A percentile compares a stretch with the other conserved stretches of the same genome.
phyloP scores from a whole-genome alignment of 2,888 invertebrate genomes.

The Cataglyphis albicans region DNA sequence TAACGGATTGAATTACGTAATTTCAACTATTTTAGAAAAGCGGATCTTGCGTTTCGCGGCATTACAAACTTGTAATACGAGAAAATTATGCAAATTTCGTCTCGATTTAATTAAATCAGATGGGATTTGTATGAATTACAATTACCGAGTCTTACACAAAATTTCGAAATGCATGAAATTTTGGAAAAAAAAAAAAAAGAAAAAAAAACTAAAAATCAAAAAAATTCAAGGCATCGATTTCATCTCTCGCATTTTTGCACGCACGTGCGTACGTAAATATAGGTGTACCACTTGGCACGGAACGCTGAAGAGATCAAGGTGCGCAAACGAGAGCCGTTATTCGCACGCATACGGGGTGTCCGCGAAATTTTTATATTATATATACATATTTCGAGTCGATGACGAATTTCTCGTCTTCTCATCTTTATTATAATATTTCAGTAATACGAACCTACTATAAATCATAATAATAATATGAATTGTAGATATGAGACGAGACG shows the following conservation, averaged over 20 bases:
- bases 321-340: slow-evolving; percentile 59
- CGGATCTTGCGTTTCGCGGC: slow-evolving; percentile 17
- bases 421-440: background rate
- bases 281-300: slow-evolving; percentile 79
- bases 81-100: slow-evolving; percentile 19
- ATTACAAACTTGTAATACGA: slow-evolving; percentile 13
- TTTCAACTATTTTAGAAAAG: slow-evolving; percentile 30
- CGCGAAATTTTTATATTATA: slow-evolving; percentile 18
- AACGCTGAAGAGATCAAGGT: slow-evolving; percentile 72
- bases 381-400: background rate
- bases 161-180: background rate
- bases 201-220: background rate
- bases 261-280: slow-evolving; percentile 72
- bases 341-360: slow-evolving; percentile 51
- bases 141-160: background rate
- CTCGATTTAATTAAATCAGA: slow-evolving; percentile 6
- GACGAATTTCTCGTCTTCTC: background rate
- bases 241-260: slow-evolving; percentile 27
- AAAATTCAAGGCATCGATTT: slow-evolving; percentile 25
- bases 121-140: background rate
- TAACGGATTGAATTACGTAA: slow-evolving; percentile 34
- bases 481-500: background rate
- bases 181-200: background rate
- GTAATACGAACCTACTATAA: background rate
- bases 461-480: background rate